Conservation (phyloP, 2,888 invertebrate species). For the Volucella inanis region DNA sequence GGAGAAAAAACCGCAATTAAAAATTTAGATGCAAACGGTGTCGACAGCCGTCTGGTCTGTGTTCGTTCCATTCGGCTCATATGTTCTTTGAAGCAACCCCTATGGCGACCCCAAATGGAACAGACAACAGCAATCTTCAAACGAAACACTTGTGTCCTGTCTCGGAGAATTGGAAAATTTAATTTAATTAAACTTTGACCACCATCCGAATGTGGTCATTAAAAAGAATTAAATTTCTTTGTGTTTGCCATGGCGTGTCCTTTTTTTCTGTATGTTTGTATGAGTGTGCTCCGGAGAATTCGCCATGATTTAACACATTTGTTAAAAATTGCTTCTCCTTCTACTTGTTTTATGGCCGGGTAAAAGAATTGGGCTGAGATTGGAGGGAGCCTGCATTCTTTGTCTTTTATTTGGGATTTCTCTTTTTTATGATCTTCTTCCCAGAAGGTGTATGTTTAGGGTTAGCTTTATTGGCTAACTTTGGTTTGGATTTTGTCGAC, state of each 20-base stretch:
- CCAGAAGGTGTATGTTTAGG: neutral
- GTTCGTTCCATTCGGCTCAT: neutral
- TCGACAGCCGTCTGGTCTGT: slow-evolving; percentile 13
- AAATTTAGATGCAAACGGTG: slow-evolving; percentile 51
- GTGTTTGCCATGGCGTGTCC: slow-evolving; percentile 40
- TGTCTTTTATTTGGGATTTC: slow-evolving; percentile 37
- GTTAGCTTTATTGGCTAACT: slow-evolving; percentile 28
- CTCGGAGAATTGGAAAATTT: slow-evolving; percentile 45
- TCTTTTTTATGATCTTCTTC: neutral
- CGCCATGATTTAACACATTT: slow-evolving; percentile 11
- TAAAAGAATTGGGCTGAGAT: neutral
- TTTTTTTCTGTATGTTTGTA: slow-evolving; percentile 24
- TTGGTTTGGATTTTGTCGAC: neutral
- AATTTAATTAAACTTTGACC: slow-evolving; percentile 63
- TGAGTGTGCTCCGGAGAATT: too few species aligned
- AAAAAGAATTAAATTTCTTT: slow-evolving; percentile 56
- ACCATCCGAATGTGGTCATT: slow-evolving; percentile 53
- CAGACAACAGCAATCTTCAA: slow-evolving; percentile 19
- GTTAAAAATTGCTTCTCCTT: slow-evolving; percentile 19
- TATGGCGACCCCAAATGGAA: slow-evolving; percentile 6
- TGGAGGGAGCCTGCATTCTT: slow-evolving; percentile 10
- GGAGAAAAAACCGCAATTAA: slow-evolving; percentile 45
- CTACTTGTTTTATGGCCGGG: slow-evolving; percentile 12
- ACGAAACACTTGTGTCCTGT: slow-evolving; percentile 47
- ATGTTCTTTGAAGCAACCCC: neutral